Percentiles rank a stretch among this genome's conserved stretches.
Conservation (phyloP, 2,113 vertebrate species). For the Stigmatopora argus region DNA sequence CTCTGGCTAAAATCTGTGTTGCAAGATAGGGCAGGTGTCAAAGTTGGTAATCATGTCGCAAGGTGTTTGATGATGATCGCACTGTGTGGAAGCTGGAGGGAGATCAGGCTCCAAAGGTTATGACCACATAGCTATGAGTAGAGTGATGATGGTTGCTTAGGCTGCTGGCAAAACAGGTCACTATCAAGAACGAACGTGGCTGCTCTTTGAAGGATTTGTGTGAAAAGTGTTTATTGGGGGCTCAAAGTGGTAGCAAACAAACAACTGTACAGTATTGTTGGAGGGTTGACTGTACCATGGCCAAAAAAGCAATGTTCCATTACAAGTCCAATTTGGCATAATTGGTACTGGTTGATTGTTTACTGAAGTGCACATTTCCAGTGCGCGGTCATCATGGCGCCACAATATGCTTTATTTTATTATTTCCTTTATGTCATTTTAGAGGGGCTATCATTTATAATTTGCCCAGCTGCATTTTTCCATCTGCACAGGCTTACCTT, state of each 20-base stretch:
- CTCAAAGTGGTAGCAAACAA: conserved; percentile 54
- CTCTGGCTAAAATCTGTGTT: background rate
- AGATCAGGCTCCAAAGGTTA: conserved; percentile 1
- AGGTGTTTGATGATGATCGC: conserved; percentile 2
- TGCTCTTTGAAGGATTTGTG: conserved; percentile 40
- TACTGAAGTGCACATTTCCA: conserved; percentile 68
- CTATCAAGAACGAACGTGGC: conserved; percentile 29
- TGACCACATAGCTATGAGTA: conserved; percentile 6
- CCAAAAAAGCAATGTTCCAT: conserved; percentile 51
- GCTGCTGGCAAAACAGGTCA: background rate
- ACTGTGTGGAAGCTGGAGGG: conserved; percentile 5
- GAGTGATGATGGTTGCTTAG: conserved; percentile 20
- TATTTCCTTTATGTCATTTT: conserved; percentile 69
- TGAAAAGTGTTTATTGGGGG: conserved; percentile 53
- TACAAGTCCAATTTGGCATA: conserved; percentile 65
- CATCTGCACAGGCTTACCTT: conserved; percentile 53
- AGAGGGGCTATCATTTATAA: conserved; percentile 68
- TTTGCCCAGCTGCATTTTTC: conserved; percentile 56
- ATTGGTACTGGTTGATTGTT: conserved; percentile 67
- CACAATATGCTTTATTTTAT: conserved; percentile 67
- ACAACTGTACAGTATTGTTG: conserved; percentile 61
- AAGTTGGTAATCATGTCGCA: background rate
- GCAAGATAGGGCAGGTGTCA: background rate
- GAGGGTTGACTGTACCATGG: conserved; percentile 64
- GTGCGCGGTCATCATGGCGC: conserved; percentile 60